These are phyloP conservation scores for Ischnus inquisitorius DNA, from an alignment of 2,888 invertebrate genomes.

Conservation along the genomic window DNA sequence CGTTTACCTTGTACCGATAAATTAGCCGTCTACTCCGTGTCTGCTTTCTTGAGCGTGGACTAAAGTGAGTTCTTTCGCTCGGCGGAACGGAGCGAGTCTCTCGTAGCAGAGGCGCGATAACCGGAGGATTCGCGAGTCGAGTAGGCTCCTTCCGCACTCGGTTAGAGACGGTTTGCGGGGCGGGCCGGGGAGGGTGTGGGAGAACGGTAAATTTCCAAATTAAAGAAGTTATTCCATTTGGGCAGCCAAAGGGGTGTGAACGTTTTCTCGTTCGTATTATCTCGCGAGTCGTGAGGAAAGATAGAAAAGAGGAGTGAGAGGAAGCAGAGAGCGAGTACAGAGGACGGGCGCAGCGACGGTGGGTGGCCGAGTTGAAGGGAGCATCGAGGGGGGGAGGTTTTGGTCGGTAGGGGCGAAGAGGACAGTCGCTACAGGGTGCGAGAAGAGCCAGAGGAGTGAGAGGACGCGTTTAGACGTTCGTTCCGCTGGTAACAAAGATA, in stretches of 20 bases:
- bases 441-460: conserved; percentile 71
- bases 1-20: conserved; percentile 28
- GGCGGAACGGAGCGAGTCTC: conserved; percentile 16
- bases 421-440: conserved; percentile 23
- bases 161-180: neutral
- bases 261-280: conserved; percentile 84
- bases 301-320: conserved; percentile 38
- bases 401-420: conserved; percentile 60
- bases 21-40: conserved; percentile 23
- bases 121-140: conserved; percentile 19
- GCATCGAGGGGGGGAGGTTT: conserved; percentile 39
- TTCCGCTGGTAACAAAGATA: conserved; percentile 85
- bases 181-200: conserved; percentile 24
- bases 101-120: conserved; percentile 11
- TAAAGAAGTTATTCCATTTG: conserved; percentile 86
- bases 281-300: conserved; percentile 73
- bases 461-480: conserved; percentile 85
- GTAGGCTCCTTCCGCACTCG: neutral
- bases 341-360: conserved; percentile 72
- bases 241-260: conserved; percentile 85
- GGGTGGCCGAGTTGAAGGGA: conserved; percentile 68
- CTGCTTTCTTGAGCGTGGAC: conserved; percentile 11
- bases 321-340: conserved; percentile 70
- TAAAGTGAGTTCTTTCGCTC: conserved; percentile 4
- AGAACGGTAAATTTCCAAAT: conserved; percentile 84